These are phyloP conservation scores for Ceratina japonica DNA, from an alignment of 1,140 invertebrate genomes.

Conservation along the genomic window DNA sequence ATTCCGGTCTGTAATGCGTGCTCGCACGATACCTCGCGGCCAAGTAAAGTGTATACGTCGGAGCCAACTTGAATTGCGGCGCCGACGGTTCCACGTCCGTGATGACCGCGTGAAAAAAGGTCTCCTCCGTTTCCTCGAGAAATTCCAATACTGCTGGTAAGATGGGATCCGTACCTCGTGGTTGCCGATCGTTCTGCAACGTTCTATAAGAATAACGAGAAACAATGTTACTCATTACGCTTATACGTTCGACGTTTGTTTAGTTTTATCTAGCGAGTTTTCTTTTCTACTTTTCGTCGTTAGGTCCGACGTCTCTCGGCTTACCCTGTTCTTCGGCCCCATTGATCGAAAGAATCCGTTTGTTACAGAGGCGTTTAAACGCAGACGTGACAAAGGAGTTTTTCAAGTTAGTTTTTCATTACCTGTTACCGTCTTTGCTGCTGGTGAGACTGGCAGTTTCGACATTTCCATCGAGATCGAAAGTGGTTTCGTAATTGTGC, in stretches of 20 bases:
- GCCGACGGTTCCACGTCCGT: conserved; percentile 91
- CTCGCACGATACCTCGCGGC: conserved; percentile 95
- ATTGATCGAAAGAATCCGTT: background rate
- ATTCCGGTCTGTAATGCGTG: conserved; percentile 94
- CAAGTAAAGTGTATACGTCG: conserved; percentile 96
- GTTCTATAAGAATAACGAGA: conserved; percentile 68
- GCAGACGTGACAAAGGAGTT: background rate
- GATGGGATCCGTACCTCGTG: conserved; percentile 91
- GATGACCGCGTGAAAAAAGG: conserved; percentile 92
- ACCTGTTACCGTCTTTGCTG: conserved; percentile 86
- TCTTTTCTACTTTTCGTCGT: no score
- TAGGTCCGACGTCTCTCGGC: background rate
- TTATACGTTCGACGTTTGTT: no score
- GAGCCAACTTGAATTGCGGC: conserved; percentile 92
- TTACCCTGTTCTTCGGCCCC: background rate
- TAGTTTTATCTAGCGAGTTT: no score
- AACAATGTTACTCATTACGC: background rate
- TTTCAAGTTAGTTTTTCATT: conserved; percentile 60
- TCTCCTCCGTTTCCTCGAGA: conserved; percentile 95
- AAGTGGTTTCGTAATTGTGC: conserved; percentile 90
- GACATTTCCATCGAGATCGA: conserved; percentile 91
- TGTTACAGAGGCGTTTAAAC: background rate
- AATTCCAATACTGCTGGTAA: conserved; percentile 96
- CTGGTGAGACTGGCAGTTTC: conserved; percentile 84
- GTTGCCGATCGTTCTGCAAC: conserved; percentile 80